Evolutionary conservation across 1,140 invertebrate genomes (phyloP), one percentile per base, ranked within the genome.

Genomic region (Anastrepha obliqua): DNA sequence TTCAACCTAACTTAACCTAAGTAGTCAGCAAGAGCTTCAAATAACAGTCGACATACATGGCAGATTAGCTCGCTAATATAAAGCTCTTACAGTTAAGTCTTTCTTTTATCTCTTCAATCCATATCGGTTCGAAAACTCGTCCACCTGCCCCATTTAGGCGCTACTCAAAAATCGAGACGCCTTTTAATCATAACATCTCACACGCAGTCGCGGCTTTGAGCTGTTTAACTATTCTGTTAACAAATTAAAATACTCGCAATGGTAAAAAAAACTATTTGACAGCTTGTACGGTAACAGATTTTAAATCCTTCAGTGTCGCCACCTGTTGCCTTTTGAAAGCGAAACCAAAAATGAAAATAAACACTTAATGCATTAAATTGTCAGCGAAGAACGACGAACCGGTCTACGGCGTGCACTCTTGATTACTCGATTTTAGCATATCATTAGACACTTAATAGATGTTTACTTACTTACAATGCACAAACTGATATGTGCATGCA

Each of bases 271-370:
- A 81, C 67, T 55, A 81, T 6, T 42, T 44, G n/a, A 55, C 6
- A 55, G 70, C 17, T 78, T 78, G 51, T 20, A 15, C 44, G 42
- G 42, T 81, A 81, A 81, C 47, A 11, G 47, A 81, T 55, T 81
- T 55, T 29, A 29, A 74, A 81, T 81, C 74, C 47, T 81, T 81
- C 67, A 81, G n/a, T 81, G 74, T 81, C 74, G 47, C 47, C 74
- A 81, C 47, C 74, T 51, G 74, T 81, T 44, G n/a, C 47, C 51
- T 6, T 9, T 81, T 15, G 8, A 29, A 81, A 13, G 7, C 51
- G n/a, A 58, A 81, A 58, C 11, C 11, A 7, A 81, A 81, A 81
- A 81, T 47, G 74, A 81, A 55, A 55, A 81, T 81, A 81, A 81
- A 81, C 47, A 81, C 74, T 81, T 81, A 9, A 20, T 55, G 74